Evolutionary conservation across 1,140 invertebrate genomes (phyloP), one percentile per base, ranked within the genome.

Genomic region (Aphis craccivora): DNA sequence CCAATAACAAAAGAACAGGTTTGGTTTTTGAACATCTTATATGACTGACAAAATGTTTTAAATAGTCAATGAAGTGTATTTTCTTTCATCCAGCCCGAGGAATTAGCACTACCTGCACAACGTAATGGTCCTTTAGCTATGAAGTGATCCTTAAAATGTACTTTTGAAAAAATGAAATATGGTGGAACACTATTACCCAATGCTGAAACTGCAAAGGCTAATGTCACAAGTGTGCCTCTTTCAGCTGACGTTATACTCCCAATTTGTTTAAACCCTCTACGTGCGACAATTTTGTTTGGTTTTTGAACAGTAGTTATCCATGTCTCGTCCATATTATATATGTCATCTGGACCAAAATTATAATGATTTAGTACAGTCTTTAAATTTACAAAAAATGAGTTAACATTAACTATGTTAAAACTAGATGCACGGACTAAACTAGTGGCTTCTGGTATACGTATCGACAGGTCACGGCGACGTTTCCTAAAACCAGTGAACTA

Each of bases 271-370:
- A 76, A 93, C n/a, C 95, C 95, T 94, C 94, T 95, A 43, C 18
- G 51, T 76, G 95, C 95, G 53, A 95, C 91, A 87, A 95, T 94
- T 94, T 94, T 95, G 37, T 94, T 93, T 37, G 95, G 95, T 91
- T 94, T 95, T 94, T 95, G 95, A 11, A 96, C 96, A 30, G 95
- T 96, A 2, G 95, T 96, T 43, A 95, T 94, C 3, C 95, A 95
- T 20, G 95, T 96, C 94, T 96, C 95, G 94, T 95, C 95, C 11
- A 95, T 43, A 94, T 96, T 95, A 87, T 94, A 96, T 76, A 95
- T 95, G 95, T 94, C 91, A 93, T 94, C 45, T 94, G 94, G 45
- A 95, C 95, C 93, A 93, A 94, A 90, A 94, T 95, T 94, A 94
- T 95, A 22, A 94, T 94, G 93, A 94, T 94, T 94, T 48, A 95